Base-by-base conservation (phyloP, 2,797 vertebrate species). In the Hypotaenidia philippensis region DNA sequence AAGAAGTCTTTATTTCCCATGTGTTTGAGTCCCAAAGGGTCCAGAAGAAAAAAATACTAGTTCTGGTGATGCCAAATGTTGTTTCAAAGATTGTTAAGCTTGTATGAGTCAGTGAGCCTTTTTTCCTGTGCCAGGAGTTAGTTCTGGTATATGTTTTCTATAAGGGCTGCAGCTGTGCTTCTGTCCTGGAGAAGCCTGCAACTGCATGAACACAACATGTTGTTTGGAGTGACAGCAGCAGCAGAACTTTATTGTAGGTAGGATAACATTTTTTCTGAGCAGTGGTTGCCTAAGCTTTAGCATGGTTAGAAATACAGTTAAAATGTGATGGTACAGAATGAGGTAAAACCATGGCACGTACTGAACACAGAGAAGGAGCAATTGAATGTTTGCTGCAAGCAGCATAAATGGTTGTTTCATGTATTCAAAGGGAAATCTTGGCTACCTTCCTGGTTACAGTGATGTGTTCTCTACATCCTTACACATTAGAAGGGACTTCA, bases 191-290 rank as follows among this genome's bases (percentile, higher is more conserved):
- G 79, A 70, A 65, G 17, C 25, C n/a, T 36, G 36, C 29, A 64
- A 13, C 21, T 25, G 19, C 27, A 13, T 47, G 61, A 38, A 63
- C 57, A 32, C 14, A 11, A 9, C 7, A 19, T 0, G 0, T 12
- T 63, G 40, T 52, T 88, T 81, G 80, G 32, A 52, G 29, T 66
- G 34, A 40, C 19, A 52, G 23, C 16, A 4, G 25, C 38, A 60
- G 26, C 36, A 47, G 40, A 59, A 45, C 29, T 65, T 70, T 10
- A 16, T 6, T 40, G 14, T 40, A 22, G 52, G 70, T 44, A 23
- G 74, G n/a, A 41, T 52, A 29, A 40, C 29, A 22, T 38, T 50
- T 49, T 70, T 45, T n/a, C 47, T 47, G n/a, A 66, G 36, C 0
- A 0, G n/a, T n/a, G 22, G 5, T 66, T 65, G 38, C 22, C 52